Percentiles rank a stretch among this genome's conserved stretches.
These are phyloP conservation scores for Nestor notabilis DNA, from an alignment of 2,113 vertebrate genomes.

Conservation along the genomic window DNA sequence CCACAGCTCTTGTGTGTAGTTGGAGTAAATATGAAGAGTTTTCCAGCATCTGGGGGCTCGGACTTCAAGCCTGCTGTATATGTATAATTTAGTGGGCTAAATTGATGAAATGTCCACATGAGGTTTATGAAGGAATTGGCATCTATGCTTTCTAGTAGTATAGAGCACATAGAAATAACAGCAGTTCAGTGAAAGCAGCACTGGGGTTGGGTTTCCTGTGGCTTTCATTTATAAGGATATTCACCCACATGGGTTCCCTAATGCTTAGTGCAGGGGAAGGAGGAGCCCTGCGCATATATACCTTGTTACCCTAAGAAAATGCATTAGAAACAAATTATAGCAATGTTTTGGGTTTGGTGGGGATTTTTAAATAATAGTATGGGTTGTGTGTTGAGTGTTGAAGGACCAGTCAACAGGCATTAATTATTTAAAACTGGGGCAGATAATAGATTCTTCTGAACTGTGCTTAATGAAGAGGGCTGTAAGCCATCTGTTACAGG, in stretches of 20 bases:
- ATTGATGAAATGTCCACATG: not conserved
- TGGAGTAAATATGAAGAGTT: not conserved
- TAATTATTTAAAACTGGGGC: not conserved
- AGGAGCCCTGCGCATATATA: rapidly evolving
- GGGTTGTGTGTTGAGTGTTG: not conserved
- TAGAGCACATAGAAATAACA: not conserved
- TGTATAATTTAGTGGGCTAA: not conserved
- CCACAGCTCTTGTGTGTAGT: not conserved
- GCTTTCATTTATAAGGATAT: not conserved
- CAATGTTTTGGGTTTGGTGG: not conserved
- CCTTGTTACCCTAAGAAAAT: not conserved
- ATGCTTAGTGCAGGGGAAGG: not conserved
- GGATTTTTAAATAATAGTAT: not conserved
- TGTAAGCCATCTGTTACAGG: not conserved
- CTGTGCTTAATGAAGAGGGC: not conserved
- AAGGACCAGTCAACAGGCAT: not conserved
- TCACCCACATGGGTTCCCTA: not conserved
- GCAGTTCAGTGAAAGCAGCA: not conserved
- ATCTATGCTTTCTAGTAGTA: not conserved
- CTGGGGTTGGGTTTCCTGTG: not conserved
- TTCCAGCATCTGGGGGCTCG: not conserved
- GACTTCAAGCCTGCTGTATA: rapidly evolving
- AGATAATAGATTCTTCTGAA: not conserved
- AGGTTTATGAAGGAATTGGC: not conserved
- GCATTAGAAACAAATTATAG: not conserved